Percentiles rank a stretch among this genome's conserved stretches.
These are phyloP conservation scores for Zosterops hypoxanthus DNA, from an alignment of 2,113 vertebrate genomes.

Conservation along the genomic window DNA sequence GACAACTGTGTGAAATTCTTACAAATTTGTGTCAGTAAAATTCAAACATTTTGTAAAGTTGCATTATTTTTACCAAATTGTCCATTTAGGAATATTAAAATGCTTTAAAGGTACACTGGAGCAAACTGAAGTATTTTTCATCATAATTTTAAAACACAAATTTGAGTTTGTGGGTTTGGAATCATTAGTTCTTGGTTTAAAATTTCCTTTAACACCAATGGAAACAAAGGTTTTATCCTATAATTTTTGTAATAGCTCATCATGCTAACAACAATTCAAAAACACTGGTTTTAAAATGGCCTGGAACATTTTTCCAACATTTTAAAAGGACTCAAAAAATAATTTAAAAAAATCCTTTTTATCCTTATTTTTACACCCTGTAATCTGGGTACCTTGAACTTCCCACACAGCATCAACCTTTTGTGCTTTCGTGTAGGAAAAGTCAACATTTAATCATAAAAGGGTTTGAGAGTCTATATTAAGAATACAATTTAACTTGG, in stretches of 20 bases:
- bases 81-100: background rate
- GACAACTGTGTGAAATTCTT: background rate
- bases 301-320: background rate
- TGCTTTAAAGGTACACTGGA: background rate
- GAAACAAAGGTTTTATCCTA: background rate
- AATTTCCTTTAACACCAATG: background rate
- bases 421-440: slow-evolving; percentile 6
- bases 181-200: background rate
- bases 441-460: slow-evolving; percentile 36
- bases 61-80: background rate
- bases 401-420: slow-evolving; percentile 20
- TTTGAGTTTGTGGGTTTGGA: background rate
- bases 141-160: background rate
- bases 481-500: slow-evolving; percentile 31
- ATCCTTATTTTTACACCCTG: background rate
- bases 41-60: background rate
- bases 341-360: background rate
- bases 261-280: background rate
- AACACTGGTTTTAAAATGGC: background rate
- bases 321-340: background rate
- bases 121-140: background rate
- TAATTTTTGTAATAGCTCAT: background rate
- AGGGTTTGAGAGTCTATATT: slow-evolving; percentile 27
- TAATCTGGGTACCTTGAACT: slow-evolving; percentile 20
- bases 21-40: background rate